Evolutionary conservation across 2,797 vertebrate species (phyloP), one percentile per base, ranked within the genome.

Genomic region (Enteromius radiatus): DNA sequence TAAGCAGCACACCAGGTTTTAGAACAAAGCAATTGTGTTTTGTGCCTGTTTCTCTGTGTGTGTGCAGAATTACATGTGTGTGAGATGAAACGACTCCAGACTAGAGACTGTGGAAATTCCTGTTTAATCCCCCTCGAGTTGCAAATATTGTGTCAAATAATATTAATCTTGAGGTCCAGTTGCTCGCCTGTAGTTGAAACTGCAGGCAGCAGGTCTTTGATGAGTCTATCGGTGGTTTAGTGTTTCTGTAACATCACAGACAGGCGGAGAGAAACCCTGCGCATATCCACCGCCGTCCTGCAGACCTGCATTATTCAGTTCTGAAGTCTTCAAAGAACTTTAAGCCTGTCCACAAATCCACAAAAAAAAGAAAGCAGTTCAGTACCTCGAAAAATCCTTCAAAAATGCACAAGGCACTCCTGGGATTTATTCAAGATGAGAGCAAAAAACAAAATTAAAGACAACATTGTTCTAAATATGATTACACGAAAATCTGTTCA

Each of bases 91-190:
- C 21, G 0, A 73, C 17, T 63, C 26, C 68, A 73, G 52, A 61
- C 6, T 41, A 47, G 54, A 81, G 43, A 81, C 23, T 28, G 56
- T 73, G 28, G 56, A 81, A 81, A 81, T 73, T 28, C 1, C 15
- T 74, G 43, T 74, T 74, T 81, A 81, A 74, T 74, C 45, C 70
- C 70, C 43, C 45, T 52, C 45, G 23, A 75, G 80, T 82, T 75
- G 71, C 80, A 82, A 82, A 82, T 67, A 82, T 54, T 26, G 56
- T 75, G 70, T 75, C 71, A 54, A 76, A 45, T 59, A 82, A 69
- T 68, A 69, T 82, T 76, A 76, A 82, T 82, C 63, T 76, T 17
- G 73, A 59, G 73, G 73, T 76, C 73, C 73, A 82, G 73, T 56
- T 67, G 47, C 36, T 54, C 14, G 2, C 45, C 71, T 47, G 70